Base-by-base conservation (phyloP, 2,113 vertebrate species). In the Pagrus major region DNA sequence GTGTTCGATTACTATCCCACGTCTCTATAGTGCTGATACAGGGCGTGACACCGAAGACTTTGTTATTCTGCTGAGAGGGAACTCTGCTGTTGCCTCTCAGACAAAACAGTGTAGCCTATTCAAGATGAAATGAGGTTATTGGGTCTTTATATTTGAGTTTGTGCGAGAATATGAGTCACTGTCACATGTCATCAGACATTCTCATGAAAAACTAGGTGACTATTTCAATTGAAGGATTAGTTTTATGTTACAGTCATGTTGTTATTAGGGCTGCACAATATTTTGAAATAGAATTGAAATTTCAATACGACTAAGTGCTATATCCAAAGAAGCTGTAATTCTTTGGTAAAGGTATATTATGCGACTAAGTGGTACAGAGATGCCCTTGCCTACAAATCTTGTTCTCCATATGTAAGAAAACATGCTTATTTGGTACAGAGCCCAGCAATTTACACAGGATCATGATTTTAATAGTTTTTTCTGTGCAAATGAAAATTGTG, bases 1-100 rank as follows among this genome's bases (percentile, higher is more conserved):
- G 93, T 92, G 78, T 94, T 86, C 0, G 64, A 76, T 94, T 93
- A 88, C 93, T 84, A 23, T 63, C 69, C 84, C 78, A 35, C 80
- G 79, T 81, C 54, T 64, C 54, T 81, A 80, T 84, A 54, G 47
- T 81, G 82, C 83, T 89, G 86, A 92, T 82, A 70, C 41, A 66
- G 71, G 71, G 66, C 80, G 80, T 80, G 86, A 88, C 82, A 83
- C 75, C 66, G 44, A 86, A 35, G 33, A 66, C 68, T 74, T 86
- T 80, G 80, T 81, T 85, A 60, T 85, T 63, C 73, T 72, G 55
- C 49, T 73, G 33, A 78, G 71, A 81, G 33, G 49, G 18, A 83
- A 49, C 71, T 31, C 52, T 59, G 25, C 75, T 44, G 73, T 87
- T 68, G 23, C 27, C 70, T 71, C 27, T 60, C 10, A 63, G 61